Evolutionary conservation across 2,888 invertebrate species (phyloP).

Genomic region (Agrochola macilenta): DNA sequence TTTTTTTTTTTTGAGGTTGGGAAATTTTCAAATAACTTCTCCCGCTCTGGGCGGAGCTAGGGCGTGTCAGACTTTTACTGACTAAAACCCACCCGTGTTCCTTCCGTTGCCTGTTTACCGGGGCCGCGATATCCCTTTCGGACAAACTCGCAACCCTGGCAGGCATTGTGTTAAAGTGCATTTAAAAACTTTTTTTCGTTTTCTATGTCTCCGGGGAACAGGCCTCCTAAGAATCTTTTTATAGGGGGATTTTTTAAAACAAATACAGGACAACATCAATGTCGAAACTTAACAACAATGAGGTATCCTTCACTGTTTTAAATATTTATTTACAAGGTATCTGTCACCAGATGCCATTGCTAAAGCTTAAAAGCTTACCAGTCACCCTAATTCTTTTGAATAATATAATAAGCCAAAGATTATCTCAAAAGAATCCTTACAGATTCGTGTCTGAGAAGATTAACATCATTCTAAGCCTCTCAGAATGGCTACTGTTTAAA

Average conservation of each 20-base stretch:
- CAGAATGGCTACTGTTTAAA: conserved; percentile 54
- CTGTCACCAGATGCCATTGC: background rate
- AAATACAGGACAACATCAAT: background rate
- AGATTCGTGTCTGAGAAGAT: conserved; percentile 47
- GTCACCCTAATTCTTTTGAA: conserved; percentile 40
- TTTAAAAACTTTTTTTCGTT: background rate
- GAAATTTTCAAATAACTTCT: too few relatives aligned
- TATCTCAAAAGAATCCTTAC: conserved; percentile 41
- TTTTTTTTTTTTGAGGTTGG: too few relatives aligned
- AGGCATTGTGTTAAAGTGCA: too few relatives aligned
- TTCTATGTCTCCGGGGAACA: background rate
- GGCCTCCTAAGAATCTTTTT: background rate
- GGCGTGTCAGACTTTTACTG: too few relatives aligned
- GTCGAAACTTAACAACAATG: background rate
- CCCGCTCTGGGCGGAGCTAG: too few relatives aligned
- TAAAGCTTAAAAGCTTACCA: conserved; percentile 3
- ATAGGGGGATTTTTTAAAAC: background rate
- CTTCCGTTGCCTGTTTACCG: too few relatives aligned
- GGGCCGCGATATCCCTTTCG: too few relatives aligned
- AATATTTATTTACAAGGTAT: conserved; percentile 5
- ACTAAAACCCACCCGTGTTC: too few relatives aligned
- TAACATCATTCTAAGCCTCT: conserved; percentile 48
- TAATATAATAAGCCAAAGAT: conserved; percentile 51
- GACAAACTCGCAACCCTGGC: too few relatives aligned
- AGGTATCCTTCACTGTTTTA: background rate